Evolutionary conservation across 2,797 vertebrate genomes (phyloP), one percentile per base, ranked within the genome.

Genomic region (Ctenopoma multispine): DNA sequence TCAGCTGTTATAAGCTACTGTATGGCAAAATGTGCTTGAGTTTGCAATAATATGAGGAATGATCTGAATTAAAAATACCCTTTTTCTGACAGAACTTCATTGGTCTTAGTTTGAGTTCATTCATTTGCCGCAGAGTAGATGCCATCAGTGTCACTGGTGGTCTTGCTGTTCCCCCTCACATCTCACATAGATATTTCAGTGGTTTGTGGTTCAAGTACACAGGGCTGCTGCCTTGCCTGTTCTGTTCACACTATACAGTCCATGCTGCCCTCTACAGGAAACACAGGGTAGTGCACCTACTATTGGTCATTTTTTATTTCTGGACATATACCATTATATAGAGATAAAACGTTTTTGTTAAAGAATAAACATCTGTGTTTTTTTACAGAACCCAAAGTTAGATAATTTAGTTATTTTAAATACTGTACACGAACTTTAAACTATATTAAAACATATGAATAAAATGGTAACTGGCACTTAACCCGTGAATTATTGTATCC

Each of bases 31-130:
- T 85, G 77, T 86, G 83, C 79, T 90, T 72, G 69, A 83, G 81
- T 91, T 87, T 89, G 82, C 83, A 88, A 87, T 87, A 78, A 87
- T 86, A 87, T 56, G 67, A 84, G 65, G 72, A 92, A 78, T 81
- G 54, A 84, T 79, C 60, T 77, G 59, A 88, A 91, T 89, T 84
- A 89, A 89, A 83, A 86, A 70, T 50, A 74, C 46, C 13, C 4
- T 47, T 76, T 86, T 88, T 80, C 73, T 80, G 74, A 80, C 65
- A 58, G 72, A 70, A 75, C 18, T 14, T 14, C 51, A 12, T 51
- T 67, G 62, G 36, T 72, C 53, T 63, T 57, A 54, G 38, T 76
- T 77, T 72, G 51, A 67, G 24, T 85, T 80, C 13, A 51, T 59
- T 78, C 36, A 46, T 57, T 50, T 80, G 48, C 60, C 43, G 64